Percentiles rank a stretch among this genome's conserved stretches.
These are phyloP conservation scores for Callithrix jacchus DNA, from an alignment of 2,113 vertebrate species.

Conservation along the genomic window DNA sequence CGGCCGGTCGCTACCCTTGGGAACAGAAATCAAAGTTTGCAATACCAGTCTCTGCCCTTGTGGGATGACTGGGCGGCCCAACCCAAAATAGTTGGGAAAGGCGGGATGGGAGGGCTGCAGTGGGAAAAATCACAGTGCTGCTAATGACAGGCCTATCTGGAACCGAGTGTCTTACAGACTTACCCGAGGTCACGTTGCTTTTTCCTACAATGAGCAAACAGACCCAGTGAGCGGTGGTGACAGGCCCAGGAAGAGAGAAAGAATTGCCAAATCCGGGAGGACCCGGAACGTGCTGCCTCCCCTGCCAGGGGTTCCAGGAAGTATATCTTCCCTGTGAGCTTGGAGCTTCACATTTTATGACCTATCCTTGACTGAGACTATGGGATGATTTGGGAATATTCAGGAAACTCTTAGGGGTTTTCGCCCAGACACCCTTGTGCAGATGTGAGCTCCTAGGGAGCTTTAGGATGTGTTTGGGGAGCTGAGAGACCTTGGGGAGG, in stretches of 20 bases:
- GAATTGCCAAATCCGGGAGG: not conserved
- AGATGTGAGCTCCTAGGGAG: not conserved
- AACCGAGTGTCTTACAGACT: not conserved
- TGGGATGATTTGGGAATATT: not conserved
- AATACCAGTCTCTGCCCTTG: not conserved
- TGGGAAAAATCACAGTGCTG: not conserved
- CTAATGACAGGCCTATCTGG: constrained; percentile 9
- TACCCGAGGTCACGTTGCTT: not conserved
- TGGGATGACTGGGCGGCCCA: not conserved
- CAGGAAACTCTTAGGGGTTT: not conserved
- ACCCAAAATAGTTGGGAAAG: constrained; percentile 57
- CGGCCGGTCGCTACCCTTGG: not conserved
- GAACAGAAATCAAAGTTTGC: constrained; percentile 42
- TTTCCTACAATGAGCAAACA: not conserved
- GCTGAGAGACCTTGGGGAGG: not conserved
- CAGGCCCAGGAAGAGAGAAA: not conserved
- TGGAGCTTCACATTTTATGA: not conserved
- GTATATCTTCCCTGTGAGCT: not conserved
- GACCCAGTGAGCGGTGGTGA: not conserved
- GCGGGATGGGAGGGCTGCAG: not conserved
- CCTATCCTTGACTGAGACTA: not conserved
- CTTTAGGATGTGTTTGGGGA: not conserved
- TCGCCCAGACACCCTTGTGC: not conserved
- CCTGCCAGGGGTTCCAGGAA: not conserved
- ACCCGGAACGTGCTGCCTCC: not conserved